Conservation (phyloP, 2,113 vertebrate species). For the Alectura lathami region DNA sequence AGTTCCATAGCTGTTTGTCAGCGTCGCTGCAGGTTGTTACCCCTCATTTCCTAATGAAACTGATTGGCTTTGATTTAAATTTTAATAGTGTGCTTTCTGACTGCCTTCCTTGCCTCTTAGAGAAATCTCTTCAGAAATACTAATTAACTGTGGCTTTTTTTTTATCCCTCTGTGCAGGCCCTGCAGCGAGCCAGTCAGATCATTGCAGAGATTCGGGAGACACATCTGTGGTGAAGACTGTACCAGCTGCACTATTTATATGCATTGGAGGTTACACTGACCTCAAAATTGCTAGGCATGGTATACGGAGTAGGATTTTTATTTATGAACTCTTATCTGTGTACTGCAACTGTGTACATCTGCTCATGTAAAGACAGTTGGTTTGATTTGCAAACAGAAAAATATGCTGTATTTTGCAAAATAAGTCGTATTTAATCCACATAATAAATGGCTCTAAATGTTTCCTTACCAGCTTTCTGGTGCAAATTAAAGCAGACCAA, state of each 20-base stretch:
- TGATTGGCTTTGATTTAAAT: neutral
- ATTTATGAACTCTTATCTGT: conserved; percentile 82
- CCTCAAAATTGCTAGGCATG: conserved; percentile 77
- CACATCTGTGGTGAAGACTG: conserved; percentile 92
- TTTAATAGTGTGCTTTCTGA: neutral
- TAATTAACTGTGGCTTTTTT: neutral
- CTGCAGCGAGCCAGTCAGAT: conserved; percentile 98
- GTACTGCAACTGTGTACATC: conserved; percentile 72
- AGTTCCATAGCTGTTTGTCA: neutral
- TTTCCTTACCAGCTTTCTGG: conserved; percentile 72
- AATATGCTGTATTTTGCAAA: conserved; percentile 70
- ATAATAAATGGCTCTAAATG: conserved; percentile 76
- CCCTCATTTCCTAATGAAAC: neutral
- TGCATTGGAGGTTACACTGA: conserved; percentile 54
- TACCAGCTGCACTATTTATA: conserved; percentile 14
- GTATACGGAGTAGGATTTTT: conserved; percentile 80
- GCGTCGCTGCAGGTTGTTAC: neutral
- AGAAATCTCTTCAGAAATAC: neutral
- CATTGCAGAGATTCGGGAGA: conserved; percentile 97
- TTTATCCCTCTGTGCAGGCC: conserved; percentile 78
- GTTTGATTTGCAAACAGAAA: conserved; percentile 74
- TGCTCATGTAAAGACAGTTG: conserved; percentile 72
- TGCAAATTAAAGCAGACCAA: conserved; percentile 73
- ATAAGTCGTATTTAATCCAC: conserved; percentile 71
- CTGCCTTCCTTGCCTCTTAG: neutral